A percentile compares a stretch with the other conserved stretches of the same genome.
phyloP scores from a whole-genome alignment of 2,888 invertebrate species.

The Ceramica pisi region DNA sequence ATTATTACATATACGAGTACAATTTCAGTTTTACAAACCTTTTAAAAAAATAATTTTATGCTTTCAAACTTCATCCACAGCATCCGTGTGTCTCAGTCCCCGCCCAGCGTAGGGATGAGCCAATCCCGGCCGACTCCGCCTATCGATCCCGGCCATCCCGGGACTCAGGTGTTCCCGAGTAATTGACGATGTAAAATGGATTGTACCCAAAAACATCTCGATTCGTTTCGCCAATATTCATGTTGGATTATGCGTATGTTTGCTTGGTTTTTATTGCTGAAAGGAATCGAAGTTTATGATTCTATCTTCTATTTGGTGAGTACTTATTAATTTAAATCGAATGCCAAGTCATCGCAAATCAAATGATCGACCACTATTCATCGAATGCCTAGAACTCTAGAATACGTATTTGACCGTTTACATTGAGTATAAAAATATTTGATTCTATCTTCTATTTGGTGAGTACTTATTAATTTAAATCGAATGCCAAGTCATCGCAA shows the following conservation, averaged over 20 bases:
- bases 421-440: no score
- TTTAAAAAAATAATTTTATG: neutral
- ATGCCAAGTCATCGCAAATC: neutral
- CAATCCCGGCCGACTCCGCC: conserved; percentile 85
- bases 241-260: conserved; percentile 25
- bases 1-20: neutral
- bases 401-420: no score
- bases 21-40: neutral
- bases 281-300: neutral
- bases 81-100: conserved; percentile 73
- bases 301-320: neutral
- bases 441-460: neutral
- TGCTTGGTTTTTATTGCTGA: conserved; percentile 6
- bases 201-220: conserved; percentile 61
- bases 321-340: no score
- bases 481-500: neutral
- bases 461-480: no score
- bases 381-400: neutral
- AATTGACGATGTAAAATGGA: conserved; percentile 77
- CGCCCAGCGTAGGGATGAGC: conserved; percentile 72
- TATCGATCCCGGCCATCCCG: conserved; percentile 76
- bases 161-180: conserved; percentile 83
- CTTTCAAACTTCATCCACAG: conserved; percentile 42
- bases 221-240: conserved; percentile 57
- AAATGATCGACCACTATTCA: neutral